Evolutionary conservation across 2,888 invertebrate species (phyloP), one percentile per base, ranked within the genome.

Genomic region (Dynastes tityus): DNA sequence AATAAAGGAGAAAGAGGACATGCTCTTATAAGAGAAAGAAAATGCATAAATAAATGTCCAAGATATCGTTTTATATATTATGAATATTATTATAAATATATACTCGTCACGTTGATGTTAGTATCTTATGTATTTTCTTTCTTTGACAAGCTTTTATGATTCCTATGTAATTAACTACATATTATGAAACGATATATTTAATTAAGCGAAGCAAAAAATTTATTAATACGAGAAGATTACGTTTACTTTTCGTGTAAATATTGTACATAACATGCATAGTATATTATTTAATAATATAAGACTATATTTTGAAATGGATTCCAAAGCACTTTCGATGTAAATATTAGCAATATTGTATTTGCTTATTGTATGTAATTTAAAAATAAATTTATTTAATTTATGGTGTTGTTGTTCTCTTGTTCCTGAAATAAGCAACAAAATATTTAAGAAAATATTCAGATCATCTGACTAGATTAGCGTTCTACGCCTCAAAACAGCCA

Each of bases 271-370:
- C 32, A 4, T 45, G 45, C 6, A 40, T 67, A 67, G 86, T 86
- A 86, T 80, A 85, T 85, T 55, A 22, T 55, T 55, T 55, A 55
- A 78, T 78, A 58, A 83, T 85, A 85, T 85, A 83, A 86, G 85
- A 84, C 84, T 87, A 87, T 88, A 88, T 88, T 88, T 88, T 88
- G 84, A 85, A 82, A 75, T 58, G 76, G 55, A 87, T 86, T 87
- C 87, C 87, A 88, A 88, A 88, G 88, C 87, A 87, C 87, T 22
- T 55, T 84, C 80, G 80, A 80, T 84, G 83, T 84, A 84, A 77
- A 85, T 87, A 87, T 83, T 32, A 63, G 22, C 40, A 73, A 13
- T 74, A 76, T 40, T 77, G 74, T 74, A 74, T 77, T 83, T 63
- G 63, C 67, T 49, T 67, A 67, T 45, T 67, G 86, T 85, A 85